Evolutionary conservation across 2,888 invertebrate genomes (phyloP).

Genomic region (Caenorhabditis angaria): DNA sequence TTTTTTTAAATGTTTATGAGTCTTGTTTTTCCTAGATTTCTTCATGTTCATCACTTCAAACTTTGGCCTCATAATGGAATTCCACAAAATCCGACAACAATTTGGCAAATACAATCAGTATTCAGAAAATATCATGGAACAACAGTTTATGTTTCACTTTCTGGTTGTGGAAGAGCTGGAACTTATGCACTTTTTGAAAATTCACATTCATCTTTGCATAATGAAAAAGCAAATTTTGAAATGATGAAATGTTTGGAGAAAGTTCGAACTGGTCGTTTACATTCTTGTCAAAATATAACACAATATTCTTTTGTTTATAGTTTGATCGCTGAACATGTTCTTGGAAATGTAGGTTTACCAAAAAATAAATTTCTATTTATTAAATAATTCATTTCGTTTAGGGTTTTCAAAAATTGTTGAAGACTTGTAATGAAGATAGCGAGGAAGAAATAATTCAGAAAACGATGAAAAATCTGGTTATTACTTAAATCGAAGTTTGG

Average conservation of each 20-base stretch:
- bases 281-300: slow-evolving; percentile 39
- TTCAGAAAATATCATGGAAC: slow-evolving; percentile 45
- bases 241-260: slow-evolving; percentile 28
- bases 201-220: slow-evolving; percentile 17
- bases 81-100: slow-evolving; percentile 26
- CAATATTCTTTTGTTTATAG: slow-evolving; percentile 42
- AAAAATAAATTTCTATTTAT: no score
- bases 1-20: no score
- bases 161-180: slow-evolving; percentile 57
- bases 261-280: slow-evolving; percentile 42
- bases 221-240: slow-evolving; percentile 9
- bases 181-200: slow-evolving; percentile 51
- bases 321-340: slow-evolving; percentile 39
- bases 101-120: slow-evolving; percentile 44
- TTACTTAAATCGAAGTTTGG: no score
- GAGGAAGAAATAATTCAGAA: slow-evolving; percentile 12
- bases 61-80: slow-evolving; percentile 37
- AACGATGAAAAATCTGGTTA: slow-evolving; percentile 20
- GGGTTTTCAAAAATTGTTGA: slow-evolving; percentile 17
- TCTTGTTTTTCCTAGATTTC: slow-evolving; percentile 40
- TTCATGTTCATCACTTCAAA: slow-evolving; percentile 48
- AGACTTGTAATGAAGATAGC: not conserved
- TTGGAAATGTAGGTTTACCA: slow-evolving; percentile 33
- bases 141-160: slow-evolving; percentile 49
- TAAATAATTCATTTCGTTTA: no score